Base-by-base conservation (phyloP, 1,140 invertebrate species). In the Drosophila repleta region DNA sequence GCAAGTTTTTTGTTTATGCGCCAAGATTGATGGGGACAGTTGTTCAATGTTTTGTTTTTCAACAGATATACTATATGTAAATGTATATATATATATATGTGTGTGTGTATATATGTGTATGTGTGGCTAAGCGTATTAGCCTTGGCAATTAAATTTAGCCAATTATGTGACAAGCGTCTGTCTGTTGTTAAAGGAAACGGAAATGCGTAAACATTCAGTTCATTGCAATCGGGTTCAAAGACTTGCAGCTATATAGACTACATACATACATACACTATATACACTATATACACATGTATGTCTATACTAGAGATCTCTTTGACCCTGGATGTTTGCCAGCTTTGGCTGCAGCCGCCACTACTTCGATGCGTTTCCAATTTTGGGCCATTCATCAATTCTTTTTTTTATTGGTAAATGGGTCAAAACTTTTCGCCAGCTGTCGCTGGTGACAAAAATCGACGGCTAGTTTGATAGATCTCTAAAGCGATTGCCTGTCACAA, bases 11-110 rank as follows among this genome's bases (percentile, higher is more conserved):
- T 65, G 58, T 81, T 66, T 81, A 66, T 81, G 61, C 32, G 5
- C 37, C n/a, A 39, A 79, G 79, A 87, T 88, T 83, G 84, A 87
- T 82, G 79, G 62, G 61, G 65, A 79, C 83, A 87, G 83, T 83
- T 87, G 83, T 56, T 76, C 74, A 76, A 83, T 83, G 79, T 83
- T 84, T 83, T 83, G 72, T 76, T 76, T 74, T 66, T 39, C 35
- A 21, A 39, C 13, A 64, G 24, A 43, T 39, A 39, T 48, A 60
- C 26, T 6, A 29, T 29, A 8, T 29, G 7, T 29, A 29, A 2
- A 6, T 29, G 7, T 35, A 35, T 35, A 29, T 11, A 32, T 32
- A 10, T 11, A 32, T 5, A 32, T 32, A 10, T 32, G 1, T 10
- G n/a, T n/a, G n/a, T n/a, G n/a, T n/a, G n/a, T n/a, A n/a, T n/a